Evolutionary conservation across 2,888 invertebrate species (phyloP), one percentile per base, ranked within the genome.

Genomic region (Neoaliturus tenellus): DNA sequence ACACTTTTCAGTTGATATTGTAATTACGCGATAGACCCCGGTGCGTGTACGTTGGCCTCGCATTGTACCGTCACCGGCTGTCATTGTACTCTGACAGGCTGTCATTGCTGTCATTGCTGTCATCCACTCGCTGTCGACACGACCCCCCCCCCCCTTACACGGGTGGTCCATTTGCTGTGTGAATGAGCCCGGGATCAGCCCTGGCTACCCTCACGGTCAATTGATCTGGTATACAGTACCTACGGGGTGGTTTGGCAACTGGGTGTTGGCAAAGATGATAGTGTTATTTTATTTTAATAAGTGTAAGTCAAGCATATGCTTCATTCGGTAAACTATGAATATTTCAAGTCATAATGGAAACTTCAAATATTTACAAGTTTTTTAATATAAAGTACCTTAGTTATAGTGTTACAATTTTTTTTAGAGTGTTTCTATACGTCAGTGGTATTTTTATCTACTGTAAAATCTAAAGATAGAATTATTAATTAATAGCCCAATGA

Each of bases 1-100:
- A 31, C 28, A 62, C 31, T 62, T 62, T 62, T 62, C 62, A 62
- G 62, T 62, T 62, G 62, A 62, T 62, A 62, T 62, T 62, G 62
- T 62, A 62, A 62, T 62, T 62, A 62, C 17, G 28, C 17, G 0
- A 31, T 28, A 14, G 62, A 17, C 6, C 28, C n/a, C 17, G 4
- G 23, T 0, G 23, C 51, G 51, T 62, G 62, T 62, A 14, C 62
- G 62, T 28, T 28, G 62, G 28, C 17, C 14, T 6, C 2, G 28
- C 58, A 58, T 58, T 25, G 25, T 25, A 14, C 23, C 17, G 5
- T 58, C 14, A 58, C 25, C 4, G 6, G 51, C 58, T 58, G 58
- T 58, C 58, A 58, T 58, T 25, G 25, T 25, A 14, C 23, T 12
- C 6, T 58, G 23, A 58, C 25, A 25, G 8, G 51, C 51, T 55